Evolutionary conservation across 2,797 vertebrate genomes (phyloP), one percentile per base, ranked within the genome.

Genomic region (Diplodus puntazzo): DNA sequence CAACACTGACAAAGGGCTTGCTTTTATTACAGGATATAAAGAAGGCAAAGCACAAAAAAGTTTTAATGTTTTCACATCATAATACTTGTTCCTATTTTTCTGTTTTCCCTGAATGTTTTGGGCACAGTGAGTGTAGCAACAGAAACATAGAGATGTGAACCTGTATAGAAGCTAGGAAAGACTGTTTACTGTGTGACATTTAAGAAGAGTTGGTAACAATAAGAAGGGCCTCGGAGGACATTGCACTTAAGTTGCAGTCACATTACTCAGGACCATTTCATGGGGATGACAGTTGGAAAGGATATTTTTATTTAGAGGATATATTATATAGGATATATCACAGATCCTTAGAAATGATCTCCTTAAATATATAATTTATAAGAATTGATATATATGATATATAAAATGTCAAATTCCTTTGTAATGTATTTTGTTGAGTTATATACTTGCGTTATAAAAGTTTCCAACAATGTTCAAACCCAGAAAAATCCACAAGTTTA

Each of bases 101-200:
- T 34, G 5, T 55, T 73, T 65, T 30, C 12, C 61, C 30, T 11
- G 43, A 50, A 49, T 64, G 48, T 16, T 21, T 34, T 30, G 20
- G 45, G 16, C 14, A 60, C 42, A 60, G 12, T 5, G 12, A 34
- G 23, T 30, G 11, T 43, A 75, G 55, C 34, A 39, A 65, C 46
- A 61, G 21, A 25, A 63, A 62, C 42, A 55, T 1, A 20, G n/a
- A 60, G 49, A 34, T 61, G n/a, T 49, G 23, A 49, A 42, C 27
- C 18, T 27, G 23, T 59, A 48, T 21, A 17, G 13, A 45, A 50
- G 46, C 27, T 13, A 49, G 34, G 20, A 74, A 69, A 59, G 5
- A n/a, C 21, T 69, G 55, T 63, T 79, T 30, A 52, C 20, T 69
- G 59, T 53, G 34, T 60, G 53, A 74, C 46, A 59, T 46, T 65